Conservation (phyloP, 2,797 vertebrate genomes). For the Pseudochirops cupreus region DNA sequence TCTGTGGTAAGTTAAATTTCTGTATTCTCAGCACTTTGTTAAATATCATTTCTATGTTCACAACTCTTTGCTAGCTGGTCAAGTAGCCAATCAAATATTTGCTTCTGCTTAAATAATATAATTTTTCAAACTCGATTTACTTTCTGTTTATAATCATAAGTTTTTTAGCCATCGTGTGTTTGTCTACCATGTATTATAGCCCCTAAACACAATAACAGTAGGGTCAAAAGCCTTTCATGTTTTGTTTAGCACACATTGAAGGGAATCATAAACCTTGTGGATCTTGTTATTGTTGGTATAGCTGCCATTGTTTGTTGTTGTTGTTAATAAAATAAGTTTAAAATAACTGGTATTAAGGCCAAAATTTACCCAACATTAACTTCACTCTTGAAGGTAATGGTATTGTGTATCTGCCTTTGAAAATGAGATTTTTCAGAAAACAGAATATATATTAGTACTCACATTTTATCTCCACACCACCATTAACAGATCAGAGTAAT, state of each 20-base stretch:
- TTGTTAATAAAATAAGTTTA: not conserved
- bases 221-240: not conserved
- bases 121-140: not conserved
- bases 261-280: not conserved
- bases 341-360: not conserved
- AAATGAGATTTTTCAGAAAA: not conserved
- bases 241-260: not conserved
- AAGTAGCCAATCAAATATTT: not conserved
- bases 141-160: not conserved
- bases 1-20: not conserved
- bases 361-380: not conserved
- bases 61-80: not conserved
- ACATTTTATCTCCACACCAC: slow-evolving; percentile 38
- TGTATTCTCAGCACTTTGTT: not conserved
- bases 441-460: not conserved
- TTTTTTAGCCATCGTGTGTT: not conserved
- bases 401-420: not conserved
- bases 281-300: not conserved
- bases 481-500: slow-evolving; percentile 69
- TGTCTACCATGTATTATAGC: not conserved
- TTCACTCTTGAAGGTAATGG: not conserved
- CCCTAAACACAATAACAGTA: not conserved
- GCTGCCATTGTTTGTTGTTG: not conserved
- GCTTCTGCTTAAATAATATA: not conserved
- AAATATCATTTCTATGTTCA: not conserved